Evolutionary conservation across 2,113 vertebrate species (phyloP), one percentile per base, ranked within the genome.

Genomic region (Ploceus nigricollis): DNA sequence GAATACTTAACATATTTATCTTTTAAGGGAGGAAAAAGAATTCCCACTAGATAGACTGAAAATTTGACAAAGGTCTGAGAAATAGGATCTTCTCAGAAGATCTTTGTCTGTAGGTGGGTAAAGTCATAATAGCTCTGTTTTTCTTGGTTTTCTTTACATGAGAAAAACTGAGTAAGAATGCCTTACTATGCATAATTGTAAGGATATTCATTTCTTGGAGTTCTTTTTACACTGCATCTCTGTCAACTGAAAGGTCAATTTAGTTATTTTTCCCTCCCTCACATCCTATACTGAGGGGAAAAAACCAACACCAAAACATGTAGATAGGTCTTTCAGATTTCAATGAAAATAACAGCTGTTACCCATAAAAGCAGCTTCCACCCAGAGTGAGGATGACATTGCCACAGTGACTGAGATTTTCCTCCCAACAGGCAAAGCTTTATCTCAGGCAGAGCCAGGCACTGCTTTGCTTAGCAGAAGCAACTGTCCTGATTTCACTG

Each of bases 71-170:
- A 95, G 83, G 96, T 95, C 97, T 98, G 96, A 97, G 97, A 98
- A 98, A 98, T 96, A 93, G 72, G 77, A 97, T 89, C 95, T 97
- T 98, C 97, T 97, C 97, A 98, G 94, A 97, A 68, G 53, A 77
- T 86, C 97, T 97, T 97, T 92, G 83, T 97, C 97, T 87, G 97
- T 98, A 97, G 95, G 96, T 97, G 89, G 96, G 95, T 95, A 97
- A 96, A 97, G 87, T 93, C 95, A 96, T 88, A 93, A 95, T 90
- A 97, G 91, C 89, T 97, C 65, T 97, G 95, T 97, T 98, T 97
- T 97, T 97, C 95, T 97, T 98, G 97, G 96, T 96, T 97, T 98
- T 96, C 97, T 97, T 98, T 97, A 95, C 95, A 97, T 97, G 97
- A 97, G 97, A 97, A 97, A 98, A 96, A 89, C 76, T 90, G 73